phyloP scores from a whole-genome alignment of 1,140 invertebrate species.

The Sitobion miscanthi region DNA sequence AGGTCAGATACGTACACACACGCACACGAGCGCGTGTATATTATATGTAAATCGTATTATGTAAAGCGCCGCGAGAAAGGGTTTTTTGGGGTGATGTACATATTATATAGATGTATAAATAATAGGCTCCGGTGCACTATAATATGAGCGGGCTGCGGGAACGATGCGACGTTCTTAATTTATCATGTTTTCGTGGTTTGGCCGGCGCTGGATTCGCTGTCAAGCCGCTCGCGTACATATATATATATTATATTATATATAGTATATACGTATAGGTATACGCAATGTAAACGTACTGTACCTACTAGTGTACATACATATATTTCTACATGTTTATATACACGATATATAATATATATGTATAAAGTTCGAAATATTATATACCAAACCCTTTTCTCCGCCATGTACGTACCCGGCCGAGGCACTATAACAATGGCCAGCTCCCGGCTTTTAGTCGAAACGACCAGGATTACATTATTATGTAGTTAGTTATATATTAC shows the following conservation, averaged over 20 bases:
- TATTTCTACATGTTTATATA: too few species aligned
- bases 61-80: background rate
- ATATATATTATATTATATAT: too few species aligned
- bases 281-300: too few species aligned
- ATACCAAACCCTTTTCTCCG: background rate
- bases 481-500: background rate
- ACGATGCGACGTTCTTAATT: slow-evolving; percentile 37
- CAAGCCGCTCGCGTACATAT: background rate
- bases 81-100: background rate
- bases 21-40: background rate
- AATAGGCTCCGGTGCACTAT: background rate
- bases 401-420: background rate
- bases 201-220: background rate
- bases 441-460: background rate
- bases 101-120: background rate
- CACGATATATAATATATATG: background rate
- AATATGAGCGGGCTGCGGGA: background rate
- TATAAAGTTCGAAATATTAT: background rate
- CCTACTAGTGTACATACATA: background rate
- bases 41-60: background rate
- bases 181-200: slow-evolving; percentile 26
- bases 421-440: background rate
- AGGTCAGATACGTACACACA: background rate
- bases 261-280: background rate
- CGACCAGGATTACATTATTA: background rate